Base-by-base conservation (phyloP, 1,140 invertebrate genomes). In the Campoletis sonorensis region DNA sequence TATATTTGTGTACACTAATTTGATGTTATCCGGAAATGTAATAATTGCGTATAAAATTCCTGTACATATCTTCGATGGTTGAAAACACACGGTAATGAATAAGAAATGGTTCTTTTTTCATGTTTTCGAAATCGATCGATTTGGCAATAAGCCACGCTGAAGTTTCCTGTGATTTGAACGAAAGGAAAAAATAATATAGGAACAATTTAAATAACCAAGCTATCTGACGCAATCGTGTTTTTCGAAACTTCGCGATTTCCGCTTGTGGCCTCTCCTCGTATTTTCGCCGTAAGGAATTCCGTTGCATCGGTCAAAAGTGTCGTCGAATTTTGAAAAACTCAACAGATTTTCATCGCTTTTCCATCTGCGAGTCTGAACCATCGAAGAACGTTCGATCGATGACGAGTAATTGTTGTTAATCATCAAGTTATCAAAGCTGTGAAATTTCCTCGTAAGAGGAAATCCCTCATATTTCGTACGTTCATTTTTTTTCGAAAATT, bases 171-270 rank as follows among this genome's bases (percentile, higher is more conserved):
- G 13, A 45, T 11, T 45, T 5, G 13, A 45, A 45, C 30, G 3
- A 33, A 4, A 45, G 40, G 1, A 45, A 45, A 45, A 45, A 45
- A 45, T 15, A 70, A 70, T 3, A 70, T 67, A 4, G 10, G n/a
- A 54, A 67, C 10, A 49, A 61, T 71, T 58, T 33, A 76, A 54
- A 51, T 79, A 58, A n/a, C 45, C 11, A 4, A 58, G 70, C 82
- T 86, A 86, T 78, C 85, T 86, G 71, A 86, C 83, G 49, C 84
- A 86, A 27, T 84, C 81, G 64, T 83, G 80, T 76, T 83, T 85
- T 13, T 85, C 85, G 70, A 84, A 83, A 71, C 27, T 70, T 77
- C 67, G 81, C 21, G 40, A 54, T 68, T 83, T 86, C 67, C 73
- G 71, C 58, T 81, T 81, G 49, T 79, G 58, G 27, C 77, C 73